Percentiles rank a stretch among this genome's conserved stretches.
Conservation (phyloP, 2,797 vertebrate genomes). For the Myioborus miniatus region DNA sequence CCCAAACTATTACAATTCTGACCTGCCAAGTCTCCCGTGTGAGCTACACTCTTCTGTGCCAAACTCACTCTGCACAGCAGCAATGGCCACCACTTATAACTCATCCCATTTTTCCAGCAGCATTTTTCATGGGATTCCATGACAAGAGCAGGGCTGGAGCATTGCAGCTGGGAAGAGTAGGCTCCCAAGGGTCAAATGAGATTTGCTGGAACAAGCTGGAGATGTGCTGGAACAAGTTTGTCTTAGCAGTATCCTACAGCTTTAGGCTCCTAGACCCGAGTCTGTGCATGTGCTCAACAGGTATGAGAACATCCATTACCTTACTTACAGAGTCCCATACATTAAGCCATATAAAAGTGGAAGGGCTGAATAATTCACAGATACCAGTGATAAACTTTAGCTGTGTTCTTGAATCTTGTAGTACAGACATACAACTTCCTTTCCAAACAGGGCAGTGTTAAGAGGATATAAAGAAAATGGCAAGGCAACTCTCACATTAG, state of each 20-base stretch:
- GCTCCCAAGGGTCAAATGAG: background rate
- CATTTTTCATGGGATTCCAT: background rate
- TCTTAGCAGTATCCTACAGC: background rate
- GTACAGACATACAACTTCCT: background rate
- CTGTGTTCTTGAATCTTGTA: background rate
- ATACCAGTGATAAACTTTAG: background rate
- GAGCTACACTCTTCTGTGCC: background rate
- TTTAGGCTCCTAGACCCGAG: background rate
- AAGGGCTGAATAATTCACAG: background rate
- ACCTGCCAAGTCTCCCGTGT: background rate
- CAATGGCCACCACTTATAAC: background rate
- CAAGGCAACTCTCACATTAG: background rate
- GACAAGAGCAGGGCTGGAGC: background rate
- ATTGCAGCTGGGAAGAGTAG: background rate
- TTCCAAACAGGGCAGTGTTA: background rate
- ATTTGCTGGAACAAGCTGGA: background rate
- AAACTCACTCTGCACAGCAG: background rate
- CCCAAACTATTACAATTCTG: background rate
- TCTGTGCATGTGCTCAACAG: background rate
- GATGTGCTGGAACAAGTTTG: background rate
- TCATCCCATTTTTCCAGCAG: background rate
- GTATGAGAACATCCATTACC: background rate
- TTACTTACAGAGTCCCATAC: background rate
- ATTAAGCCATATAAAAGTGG: background rate
- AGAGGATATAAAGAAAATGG: background rate